Conservation (phyloP, 2,797 vertebrate genomes). For the Sarcophilus harrisii region DNA sequence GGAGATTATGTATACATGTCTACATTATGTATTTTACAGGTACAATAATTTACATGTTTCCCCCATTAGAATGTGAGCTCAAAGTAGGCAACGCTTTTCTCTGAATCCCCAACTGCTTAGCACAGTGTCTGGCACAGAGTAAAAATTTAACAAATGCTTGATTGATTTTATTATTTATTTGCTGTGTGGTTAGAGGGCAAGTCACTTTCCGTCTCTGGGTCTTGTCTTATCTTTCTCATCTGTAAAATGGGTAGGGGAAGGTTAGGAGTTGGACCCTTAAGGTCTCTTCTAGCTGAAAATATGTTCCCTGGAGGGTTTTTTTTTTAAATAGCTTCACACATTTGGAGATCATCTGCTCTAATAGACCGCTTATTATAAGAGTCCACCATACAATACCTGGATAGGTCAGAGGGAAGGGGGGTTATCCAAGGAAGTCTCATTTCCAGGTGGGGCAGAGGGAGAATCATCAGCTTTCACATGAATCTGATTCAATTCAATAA, state of each 20-base stretch:
- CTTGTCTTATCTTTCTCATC: background rate
- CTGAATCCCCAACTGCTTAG: background rate
- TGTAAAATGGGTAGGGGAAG: background rate
- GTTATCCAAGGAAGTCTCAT: background rate
- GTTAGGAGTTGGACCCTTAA: background rate
- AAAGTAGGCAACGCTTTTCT: background rate
- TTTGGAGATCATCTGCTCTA: background rate
- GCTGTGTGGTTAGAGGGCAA: background rate
- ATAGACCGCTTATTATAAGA: background rate
- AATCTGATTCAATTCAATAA: background rate
- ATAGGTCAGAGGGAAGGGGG: background rate
- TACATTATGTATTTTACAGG: background rate
- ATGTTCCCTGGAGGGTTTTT: background rate
- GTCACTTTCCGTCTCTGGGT: background rate
- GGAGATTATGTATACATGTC: background rate
- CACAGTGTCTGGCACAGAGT: background rate
- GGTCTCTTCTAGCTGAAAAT: background rate
- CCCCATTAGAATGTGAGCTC: background rate
- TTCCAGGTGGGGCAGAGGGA: background rate
- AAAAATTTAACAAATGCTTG: background rate
- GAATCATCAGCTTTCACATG: background rate
- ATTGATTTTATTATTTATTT: background rate
- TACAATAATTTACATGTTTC: background rate
- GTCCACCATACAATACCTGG: background rate
- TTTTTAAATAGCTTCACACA: background rate